A percentile compares a stretch with the other conserved stretches of the same genome.
Evolutionary conservation across 2,113 vertebrate species (phyloP).

Genomic region (Mesembrinibis cayennensis): DNA sequence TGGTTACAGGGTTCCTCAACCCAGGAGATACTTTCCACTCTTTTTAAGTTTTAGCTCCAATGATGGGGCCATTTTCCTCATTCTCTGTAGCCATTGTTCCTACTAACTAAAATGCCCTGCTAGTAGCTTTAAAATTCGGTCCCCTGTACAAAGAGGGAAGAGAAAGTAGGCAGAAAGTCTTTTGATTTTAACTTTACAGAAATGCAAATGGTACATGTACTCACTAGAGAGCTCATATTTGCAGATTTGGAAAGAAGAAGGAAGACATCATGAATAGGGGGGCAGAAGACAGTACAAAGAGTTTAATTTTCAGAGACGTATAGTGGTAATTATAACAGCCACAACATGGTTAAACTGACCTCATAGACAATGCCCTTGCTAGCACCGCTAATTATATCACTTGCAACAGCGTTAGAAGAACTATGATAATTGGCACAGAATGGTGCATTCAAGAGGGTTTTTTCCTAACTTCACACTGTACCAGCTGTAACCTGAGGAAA

Average conservation of each 20-base stretch:
- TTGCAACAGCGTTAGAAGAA: not conserved
- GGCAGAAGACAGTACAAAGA: not conserved
- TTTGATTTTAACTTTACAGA: not conserved
- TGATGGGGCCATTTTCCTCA: not conserved
- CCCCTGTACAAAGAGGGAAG: not conserved
- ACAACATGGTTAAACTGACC: not conserved
- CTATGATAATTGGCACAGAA: constrained; percentile 13
- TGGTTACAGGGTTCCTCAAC: not conserved
- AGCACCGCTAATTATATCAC: constrained; percentile 43
- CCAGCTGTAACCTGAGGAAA: constrained; percentile 12
- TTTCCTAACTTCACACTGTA: constrained; percentile 9
- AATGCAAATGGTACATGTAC: not conserved
- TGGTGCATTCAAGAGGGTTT: not conserved
- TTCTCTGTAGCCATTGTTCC: not conserved
- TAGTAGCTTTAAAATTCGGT: not conserved
- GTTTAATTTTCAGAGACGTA: constrained; percentile 13
- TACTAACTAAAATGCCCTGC: not conserved
- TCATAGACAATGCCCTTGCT: not conserved
- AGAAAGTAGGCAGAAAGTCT: not conserved
- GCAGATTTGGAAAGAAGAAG: not conserved
- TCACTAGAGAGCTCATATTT: not conserved
- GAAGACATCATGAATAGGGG: not conserved
- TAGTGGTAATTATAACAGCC: not conserved
- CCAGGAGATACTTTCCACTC: not conserved
- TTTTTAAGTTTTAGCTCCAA: not conserved